Evolutionary conservation across 2,888 invertebrate species (phyloP), one percentile per base, ranked within the genome.

Genomic region (Orthosia gothica): DNA sequence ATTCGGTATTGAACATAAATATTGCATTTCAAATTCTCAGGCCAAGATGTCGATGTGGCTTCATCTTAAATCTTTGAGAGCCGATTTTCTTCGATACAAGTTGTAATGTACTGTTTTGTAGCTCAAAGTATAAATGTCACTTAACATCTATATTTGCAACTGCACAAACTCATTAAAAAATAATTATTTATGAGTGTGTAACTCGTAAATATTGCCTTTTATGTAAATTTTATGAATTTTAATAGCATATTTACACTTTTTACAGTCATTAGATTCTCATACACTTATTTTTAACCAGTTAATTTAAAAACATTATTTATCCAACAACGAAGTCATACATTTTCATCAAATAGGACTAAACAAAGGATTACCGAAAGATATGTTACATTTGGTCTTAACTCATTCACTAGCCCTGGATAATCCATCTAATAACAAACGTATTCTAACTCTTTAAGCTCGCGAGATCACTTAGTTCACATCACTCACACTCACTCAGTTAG

Each of bases 391-490:
- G 68, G 65, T 71, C 74, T 70, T 58, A 72, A 70, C 61, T 68
- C 58, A 76, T 54, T 77, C 58, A 79, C 57, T 74, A 77, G 59
- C 63, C 69, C 64, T 77, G 74, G 70, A 72, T 79, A 76, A 79
- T 84, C 66, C 67, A 75, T 61, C 59, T 74, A 76, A 82, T 76
- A 76, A 79, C 75, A 82, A 83, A 84, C 78, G 76, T 79, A 69
- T 67, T 66, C 45, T 79, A 74, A 78, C 69, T 73, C 66, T 82
- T 85, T 92, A 93, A 94, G 92, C 94, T 93, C 93, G 83, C 92
- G 89, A 92, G 90, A 92, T 94, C 91, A 91, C 89, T 89, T 82
- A 79, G 77, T 88, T 89, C 85, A 87, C 80, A 74, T 76, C 76
- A 82, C 81, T 76, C 71, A 70, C 81, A 78, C 64, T 79, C 68